phyloP scores from a whole-genome alignment of 2,888 invertebrate species.

The Parelbella ahira region DNA sequence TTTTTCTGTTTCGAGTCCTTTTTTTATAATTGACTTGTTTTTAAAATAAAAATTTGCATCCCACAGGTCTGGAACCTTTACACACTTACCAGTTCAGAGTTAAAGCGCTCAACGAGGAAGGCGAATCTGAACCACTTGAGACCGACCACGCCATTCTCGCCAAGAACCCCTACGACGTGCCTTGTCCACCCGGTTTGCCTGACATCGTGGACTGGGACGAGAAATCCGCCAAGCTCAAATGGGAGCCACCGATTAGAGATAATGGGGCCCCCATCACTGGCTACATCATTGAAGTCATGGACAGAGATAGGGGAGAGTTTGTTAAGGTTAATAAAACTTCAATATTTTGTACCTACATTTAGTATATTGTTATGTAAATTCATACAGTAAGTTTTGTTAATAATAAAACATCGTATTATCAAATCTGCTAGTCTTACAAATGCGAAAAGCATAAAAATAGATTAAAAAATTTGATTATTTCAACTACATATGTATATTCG shows the following conservation, averaged over 20 bases:
- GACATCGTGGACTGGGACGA: slow-evolving; percentile 95
- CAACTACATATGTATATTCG: no score
- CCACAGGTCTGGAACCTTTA: slow-evolving; percentile 91
- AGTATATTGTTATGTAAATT: no score
- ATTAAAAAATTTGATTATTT: no score
- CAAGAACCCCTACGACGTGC: slow-evolving; percentile 97
- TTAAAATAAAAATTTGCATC: no score
- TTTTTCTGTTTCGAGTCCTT: no score
- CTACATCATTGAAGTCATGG: slow-evolving; percentile 95
- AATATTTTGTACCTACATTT: no score
- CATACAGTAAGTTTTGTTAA: no score
- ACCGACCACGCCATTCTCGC: slow-evolving; percentile 94
- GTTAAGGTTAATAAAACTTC: no score
- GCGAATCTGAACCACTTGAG: slow-evolving; percentile 96
- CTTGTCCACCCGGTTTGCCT: slow-evolving; percentile 93
- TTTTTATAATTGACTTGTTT: no score
- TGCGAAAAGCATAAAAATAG: no score
- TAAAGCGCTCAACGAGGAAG: slow-evolving; percentile 97
- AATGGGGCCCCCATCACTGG: slow-evolving; percentile 97
- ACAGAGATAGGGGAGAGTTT: slow-evolving; percentile 91
- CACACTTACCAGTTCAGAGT: slow-evolving; percentile 99
- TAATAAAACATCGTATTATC: no score
- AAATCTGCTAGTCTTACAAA: no score
- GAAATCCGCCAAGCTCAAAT: slow-evolving; percentile 93
- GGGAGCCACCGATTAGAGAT: slow-evolving; percentile 94